Percentiles rank a stretch among this genome's conserved stretches.
Evolutionary conservation across 2,888 invertebrate genomes (phyloP).

Genomic region (Colletes collaris): DNA sequence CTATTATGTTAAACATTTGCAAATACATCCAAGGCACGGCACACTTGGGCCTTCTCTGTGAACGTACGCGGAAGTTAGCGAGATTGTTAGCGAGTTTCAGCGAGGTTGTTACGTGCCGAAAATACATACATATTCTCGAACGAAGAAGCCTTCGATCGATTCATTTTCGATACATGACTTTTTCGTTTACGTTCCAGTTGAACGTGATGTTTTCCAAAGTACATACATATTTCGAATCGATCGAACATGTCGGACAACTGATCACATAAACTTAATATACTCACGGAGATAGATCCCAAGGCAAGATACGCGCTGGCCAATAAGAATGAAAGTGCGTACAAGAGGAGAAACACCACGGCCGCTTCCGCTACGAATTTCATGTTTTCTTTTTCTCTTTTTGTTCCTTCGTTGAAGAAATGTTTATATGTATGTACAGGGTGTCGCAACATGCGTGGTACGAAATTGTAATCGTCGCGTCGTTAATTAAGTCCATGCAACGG

Average conservation of each 20-base stretch:
- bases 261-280: constrained; percentile 47
- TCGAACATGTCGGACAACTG: neutral
- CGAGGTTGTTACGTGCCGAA: constrained; percentile 68
- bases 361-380: constrained; percentile 70
- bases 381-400: neutral
- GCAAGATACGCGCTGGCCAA: constrained; percentile 77
- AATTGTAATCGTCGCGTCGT: neutral
- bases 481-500: no score
- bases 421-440: neutral
- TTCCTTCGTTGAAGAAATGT: neutral
- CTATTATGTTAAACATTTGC: constrained; percentile 78
- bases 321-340: constrained; percentile 73
- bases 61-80: constrained; percentile 69
- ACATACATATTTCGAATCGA: neutral
- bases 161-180: constrained; percentile 42
- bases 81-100: constrained; percentile 64
- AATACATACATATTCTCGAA: constrained; percentile 63
- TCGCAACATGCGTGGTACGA: neutral
- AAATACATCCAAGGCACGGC: constrained; percentile 80
- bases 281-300: constrained; percentile 77
- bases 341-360: constrained; percentile 72
- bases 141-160: constrained; percentile 45
- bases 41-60: constrained; percentile 76
- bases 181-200: neutral
- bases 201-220: neutral